phyloP scores from a whole-genome alignment of 2,888 invertebrate genomes.

The Rambutsinella grinnellia region DNA sequence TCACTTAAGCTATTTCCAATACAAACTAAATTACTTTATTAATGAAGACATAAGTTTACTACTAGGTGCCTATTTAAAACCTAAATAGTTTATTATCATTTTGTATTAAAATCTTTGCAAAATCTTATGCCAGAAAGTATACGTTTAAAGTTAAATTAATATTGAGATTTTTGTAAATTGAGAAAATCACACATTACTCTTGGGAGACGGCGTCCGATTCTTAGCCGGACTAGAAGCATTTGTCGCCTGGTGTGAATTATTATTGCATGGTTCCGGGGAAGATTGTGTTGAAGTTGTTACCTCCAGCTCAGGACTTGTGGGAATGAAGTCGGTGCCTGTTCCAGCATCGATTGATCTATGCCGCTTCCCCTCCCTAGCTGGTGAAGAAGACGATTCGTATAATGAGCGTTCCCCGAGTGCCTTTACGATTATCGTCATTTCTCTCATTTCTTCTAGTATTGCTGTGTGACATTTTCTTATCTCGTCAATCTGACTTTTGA shows the following conservation, averaged over 20 bases:
- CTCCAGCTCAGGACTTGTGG: slow-evolving; percentile 61
- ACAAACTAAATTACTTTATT: too few relatives aligned
- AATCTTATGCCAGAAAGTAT: too few relatives aligned
- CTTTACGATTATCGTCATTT: slow-evolving; percentile 60
- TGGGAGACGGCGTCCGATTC: slow-evolving; percentile 33
- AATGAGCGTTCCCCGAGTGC: slow-evolving; percentile 58
- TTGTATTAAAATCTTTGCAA: too few relatives aligned
- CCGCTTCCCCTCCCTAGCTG: slow-evolving; percentile 32
- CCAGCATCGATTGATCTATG: slow-evolving; percentile 59
- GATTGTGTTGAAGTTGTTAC: slow-evolving; percentile 57
- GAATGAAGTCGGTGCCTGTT: slow-evolving; percentile 61
- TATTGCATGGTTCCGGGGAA: slow-evolving; percentile 57
- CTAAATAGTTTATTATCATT: too few relatives aligned
- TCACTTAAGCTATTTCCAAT: too few relatives aligned
- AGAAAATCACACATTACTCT: too few relatives aligned
- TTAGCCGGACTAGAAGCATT: slow-evolving; percentile 39
- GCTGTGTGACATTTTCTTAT: too few relatives aligned
- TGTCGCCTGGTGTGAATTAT: slow-evolving; percentile 43
- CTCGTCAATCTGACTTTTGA: slow-evolving; percentile 63
- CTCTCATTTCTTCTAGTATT: slow-evolving; percentile 65
- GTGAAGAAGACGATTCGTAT: slow-evolving; percentile 51
- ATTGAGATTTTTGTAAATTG: too few relatives aligned
- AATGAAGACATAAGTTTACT: too few relatives aligned
- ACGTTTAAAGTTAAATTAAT: too few relatives aligned
- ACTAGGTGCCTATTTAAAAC: too few relatives aligned